Evolutionary conservation across 1,140 invertebrate species (phyloP), one percentile per base, ranked within the genome.

Genomic region (Calliopsis andreniformis): DNA sequence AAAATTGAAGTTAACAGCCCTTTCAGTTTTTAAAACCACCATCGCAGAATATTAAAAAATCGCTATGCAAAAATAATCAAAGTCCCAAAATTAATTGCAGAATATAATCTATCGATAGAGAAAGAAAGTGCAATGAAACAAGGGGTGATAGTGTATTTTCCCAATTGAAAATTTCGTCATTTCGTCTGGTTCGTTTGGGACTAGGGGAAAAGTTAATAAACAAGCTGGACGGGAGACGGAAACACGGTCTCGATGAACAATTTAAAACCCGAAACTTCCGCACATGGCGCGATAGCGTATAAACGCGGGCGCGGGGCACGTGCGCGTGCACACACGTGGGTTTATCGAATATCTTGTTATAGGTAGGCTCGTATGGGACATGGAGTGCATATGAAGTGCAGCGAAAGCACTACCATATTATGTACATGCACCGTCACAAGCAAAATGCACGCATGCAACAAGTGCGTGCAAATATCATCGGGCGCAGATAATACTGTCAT

Each of bases 311-410:
- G 10, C 35, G n/a, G 71, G 79, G 76, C 75, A 78, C 82, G 84
- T 80, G 86, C 79, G 59, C 58, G 83, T 73, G 69, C 77, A 76
- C 59, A 83, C 76, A 66, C 79, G 76, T 56, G 76, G 80, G 83
- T 84, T 84, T 86, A 87, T 88, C 80, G 73, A 84, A 86, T 89
- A 90, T 90, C 88, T 89, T 88, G 89, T 89, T 89, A 85, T 87
- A 87, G 78, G 86, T 88, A 89, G 86, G 87, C 86, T 88, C 87
- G 87, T 79, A 82, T 81, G 84, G 88, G 89, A 90, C 90, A 89
- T 91, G 87, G 86, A 91, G 90, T 91, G 88, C 88, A 90, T 91
- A 89, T 91, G 88, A 91, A 91, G 88, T 91, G 89, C 89, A 91
- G 86, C 86, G 87, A 88, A 91, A 89, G 86, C 88, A 87, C 87